Evolutionary conservation across 1,140 invertebrate species (phyloP).

Genomic region (Sarcophaga peregrina): DNA sequence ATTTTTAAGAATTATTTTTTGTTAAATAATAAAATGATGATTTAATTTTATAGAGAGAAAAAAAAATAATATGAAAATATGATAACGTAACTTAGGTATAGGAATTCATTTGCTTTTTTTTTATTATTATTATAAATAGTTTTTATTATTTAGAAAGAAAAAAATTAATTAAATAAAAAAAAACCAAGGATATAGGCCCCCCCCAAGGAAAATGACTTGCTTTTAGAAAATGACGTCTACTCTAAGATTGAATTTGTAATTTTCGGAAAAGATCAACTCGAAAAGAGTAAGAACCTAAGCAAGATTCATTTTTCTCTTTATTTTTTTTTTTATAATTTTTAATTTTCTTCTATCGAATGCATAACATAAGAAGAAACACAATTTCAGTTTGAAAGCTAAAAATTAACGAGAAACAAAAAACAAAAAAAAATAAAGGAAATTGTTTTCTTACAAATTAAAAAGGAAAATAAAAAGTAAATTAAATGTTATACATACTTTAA

Average conservation of each 20-base stretch:
- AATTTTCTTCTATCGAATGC: not conserved
- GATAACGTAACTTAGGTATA: not conserved
- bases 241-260: not conserved
- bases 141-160: not conserved
- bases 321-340: not conserved
- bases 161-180: not conserved
- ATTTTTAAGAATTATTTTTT: slow-evolving; percentile 17
- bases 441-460: not conserved
- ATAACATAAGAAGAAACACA: not conserved
- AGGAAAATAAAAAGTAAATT: slow-evolving; percentile 19
- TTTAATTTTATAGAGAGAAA: slow-evolving; percentile 16
- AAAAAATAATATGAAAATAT: not conserved
- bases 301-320: not conserved
- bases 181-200: not conserved
- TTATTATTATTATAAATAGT: not conserved
- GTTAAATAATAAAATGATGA: slow-evolving; percentile 7
- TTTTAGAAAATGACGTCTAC: slow-evolving; percentile 8
- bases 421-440: too few relatives aligned
- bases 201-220: not conserved
- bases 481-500: slow-evolving; percentile 33
- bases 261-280: not conserved
- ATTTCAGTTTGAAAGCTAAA: too few relatives aligned
- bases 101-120: not conserved
- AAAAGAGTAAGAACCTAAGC: slow-evolving; percentile 14
- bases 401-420: not conserved